Evolutionary conservation across 2,113 vertebrate genomes (phyloP).

Genomic region (Hippopotamus amphibius): DNA sequence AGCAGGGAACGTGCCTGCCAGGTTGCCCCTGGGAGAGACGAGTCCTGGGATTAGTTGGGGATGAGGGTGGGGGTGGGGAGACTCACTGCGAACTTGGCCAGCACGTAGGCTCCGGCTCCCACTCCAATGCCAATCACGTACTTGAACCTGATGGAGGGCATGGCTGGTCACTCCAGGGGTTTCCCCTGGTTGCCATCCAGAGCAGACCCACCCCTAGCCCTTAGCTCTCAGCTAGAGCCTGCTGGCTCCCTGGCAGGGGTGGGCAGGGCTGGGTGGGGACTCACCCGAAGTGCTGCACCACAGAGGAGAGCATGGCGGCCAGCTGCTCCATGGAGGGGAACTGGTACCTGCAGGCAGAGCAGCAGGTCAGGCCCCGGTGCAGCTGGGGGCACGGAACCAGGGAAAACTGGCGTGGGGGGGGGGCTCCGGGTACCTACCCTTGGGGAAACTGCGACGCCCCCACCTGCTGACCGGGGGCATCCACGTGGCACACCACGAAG

Average conservation of each 20-base stretch:
- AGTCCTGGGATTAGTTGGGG: neutral
- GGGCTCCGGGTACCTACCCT: constrained; percentile 88
- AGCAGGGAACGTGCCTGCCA: neutral
- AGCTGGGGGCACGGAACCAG: neutral
- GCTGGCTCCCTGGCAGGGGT: neutral
- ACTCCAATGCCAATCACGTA: constrained; percentile 97
- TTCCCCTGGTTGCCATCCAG: neutral
- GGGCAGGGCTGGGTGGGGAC: constrained; percentile 66
- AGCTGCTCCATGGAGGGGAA: constrained; percentile 99
- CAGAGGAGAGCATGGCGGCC: constrained; percentile 96
- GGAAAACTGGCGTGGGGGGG: neutral
- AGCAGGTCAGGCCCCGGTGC: neutral
- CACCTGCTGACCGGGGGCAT: constrained; percentile 94
- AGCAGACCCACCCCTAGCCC: neutral
- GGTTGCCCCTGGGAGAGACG: neutral
- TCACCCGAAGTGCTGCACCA: constrained; percentile 98
- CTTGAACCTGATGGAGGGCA: constrained; percentile 91
- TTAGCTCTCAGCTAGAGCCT: neutral
- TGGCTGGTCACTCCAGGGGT: neutral
- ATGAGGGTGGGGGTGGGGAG: rapidly evolving
- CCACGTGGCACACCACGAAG: constrained; percentile 98
- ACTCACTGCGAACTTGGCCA: constrained; percentile 98
- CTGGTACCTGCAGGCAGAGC: constrained; percentile 91
- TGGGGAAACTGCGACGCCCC: constrained; percentile 96
- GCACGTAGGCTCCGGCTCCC: constrained; percentile 95